A percentile compares a stretch with the other conserved stretches of the same genome.
Evolutionary conservation across 2,888 invertebrate genomes (phyloP).

Genomic region (Leptodirus hochenwartii): DNA sequence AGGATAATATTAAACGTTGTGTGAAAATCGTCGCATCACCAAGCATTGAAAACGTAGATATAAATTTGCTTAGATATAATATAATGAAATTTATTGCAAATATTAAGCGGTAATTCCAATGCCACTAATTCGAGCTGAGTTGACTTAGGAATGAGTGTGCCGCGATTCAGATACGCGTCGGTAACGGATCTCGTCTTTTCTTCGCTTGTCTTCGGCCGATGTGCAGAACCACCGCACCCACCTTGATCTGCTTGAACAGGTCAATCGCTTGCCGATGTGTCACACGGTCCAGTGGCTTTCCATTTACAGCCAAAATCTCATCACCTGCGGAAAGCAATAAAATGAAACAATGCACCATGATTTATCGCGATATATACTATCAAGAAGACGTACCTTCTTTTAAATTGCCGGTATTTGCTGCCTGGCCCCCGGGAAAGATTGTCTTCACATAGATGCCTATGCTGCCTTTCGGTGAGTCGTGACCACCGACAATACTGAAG

Average conservation of each 20-base stretch:
- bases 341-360: constrained; percentile 2
- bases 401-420: constrained; percentile 65
- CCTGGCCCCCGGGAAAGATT: constrained; percentile 70
- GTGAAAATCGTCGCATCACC: too few relatives aligned
- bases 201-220: constrained; percentile 37
- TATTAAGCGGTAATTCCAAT: too few relatives aligned
- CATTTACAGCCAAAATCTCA: constrained; percentile 81
- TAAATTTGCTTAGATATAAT: too few relatives aligned
- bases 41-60: too few relatives aligned
- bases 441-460: constrained; percentile 84
- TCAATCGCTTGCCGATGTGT: constrained; percentile 83
- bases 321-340: constrained; percentile 44
- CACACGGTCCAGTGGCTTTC: constrained; percentile 61
- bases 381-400: constrained; percentile 52
- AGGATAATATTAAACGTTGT: too few relatives aligned
- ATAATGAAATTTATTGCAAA: too few relatives aligned
- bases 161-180: too few relatives aligned
- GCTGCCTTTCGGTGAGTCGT: constrained; percentile 71
- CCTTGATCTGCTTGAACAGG: constrained; percentile 79
- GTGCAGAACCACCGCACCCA: constrained; percentile 60
- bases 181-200: constrained; percentile 23
- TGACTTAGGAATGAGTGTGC: too few relatives aligned
- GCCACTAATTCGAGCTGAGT: too few relatives aligned
- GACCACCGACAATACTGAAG: constrained; percentile 79
- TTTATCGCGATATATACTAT: not conserved